Conservation (phyloP, 2,797 vertebrate species). For the Silurus aristotelis region DNA sequence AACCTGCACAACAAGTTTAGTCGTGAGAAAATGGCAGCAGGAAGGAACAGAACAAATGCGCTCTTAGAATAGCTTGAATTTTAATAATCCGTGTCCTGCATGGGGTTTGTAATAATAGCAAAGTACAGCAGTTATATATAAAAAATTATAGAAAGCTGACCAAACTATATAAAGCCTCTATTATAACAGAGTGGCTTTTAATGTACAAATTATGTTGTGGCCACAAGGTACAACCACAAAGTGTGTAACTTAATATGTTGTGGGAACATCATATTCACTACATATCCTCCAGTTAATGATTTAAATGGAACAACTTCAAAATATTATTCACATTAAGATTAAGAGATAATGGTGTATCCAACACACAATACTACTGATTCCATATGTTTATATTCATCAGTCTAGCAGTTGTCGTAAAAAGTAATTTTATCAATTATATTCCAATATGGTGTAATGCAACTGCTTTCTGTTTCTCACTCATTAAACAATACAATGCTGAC, state of each 20-base stretch:
- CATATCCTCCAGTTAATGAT: neutral
- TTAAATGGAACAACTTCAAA: neutral
- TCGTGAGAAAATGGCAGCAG: neutral
- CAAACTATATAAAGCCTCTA: neutral
- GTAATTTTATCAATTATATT: neutral
- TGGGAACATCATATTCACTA: neutral
- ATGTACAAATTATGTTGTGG: neutral
- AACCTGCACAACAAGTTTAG: neutral
- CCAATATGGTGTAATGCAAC: neutral
- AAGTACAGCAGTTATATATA: neutral
- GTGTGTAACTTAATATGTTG: slow-evolving; percentile 8
- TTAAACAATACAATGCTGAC: neutral
- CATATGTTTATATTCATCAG: neutral
- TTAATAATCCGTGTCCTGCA: neutral
- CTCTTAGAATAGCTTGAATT: neutral
- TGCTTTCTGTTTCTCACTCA: neutral
- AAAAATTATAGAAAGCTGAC: slow-evolving; percentile 2
- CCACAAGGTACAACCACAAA: neutral
- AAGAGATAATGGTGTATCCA: neutral
- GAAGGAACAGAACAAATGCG: neutral
- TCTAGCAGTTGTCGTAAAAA: neutral
- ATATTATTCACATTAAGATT: neutral
- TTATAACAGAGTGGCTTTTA: neutral
- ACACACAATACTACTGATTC: neutral
- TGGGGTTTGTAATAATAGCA: neutral